Base-by-base conservation (phyloP, 2,888 invertebrate genomes). In the Rhingia rostrata region DNA sequence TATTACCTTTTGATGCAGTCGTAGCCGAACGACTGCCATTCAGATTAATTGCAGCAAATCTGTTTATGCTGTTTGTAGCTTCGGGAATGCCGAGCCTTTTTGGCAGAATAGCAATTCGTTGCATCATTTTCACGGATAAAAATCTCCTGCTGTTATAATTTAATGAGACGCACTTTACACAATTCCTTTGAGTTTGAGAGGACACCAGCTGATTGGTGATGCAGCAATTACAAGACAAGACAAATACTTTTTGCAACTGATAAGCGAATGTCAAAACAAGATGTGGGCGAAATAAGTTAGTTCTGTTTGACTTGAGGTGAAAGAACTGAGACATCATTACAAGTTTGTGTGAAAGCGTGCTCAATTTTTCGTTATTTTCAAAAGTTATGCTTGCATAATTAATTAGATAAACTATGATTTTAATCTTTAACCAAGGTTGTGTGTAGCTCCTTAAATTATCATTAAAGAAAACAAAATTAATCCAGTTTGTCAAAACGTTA, bases 211-310 rank as follows among this genome's bases (percentile, higher is more conserved):
- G 74, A 60, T 75, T 60, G 22, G 12, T 63, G 61, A 56, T 67
- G 72, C 77, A 77, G 7, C 14, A 33, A 22, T 22, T 22, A 22
- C 22, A 22, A 22, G 22, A 22, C 22, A 22, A 22, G 22, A 22
- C 22, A 22, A 22, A 22, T 22, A 22, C 22, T 22, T 22, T 22
- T 22, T 22, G 22, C 22, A 56, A 63, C 45, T 79, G 69, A 75
- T 75, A 70, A 79, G 32, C 58, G 66, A 80, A 84, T 75, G 84
- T 84, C 83, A 84, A 79, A 78, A 79, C 79, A 84, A 84, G 74
- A 53, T 14, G 73, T 83, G 56, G 77, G 72, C 33, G 77, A 51
- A 30, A 32, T 5, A 51, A 33, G 37, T n/a, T 53, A 43, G 63
- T 3, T 74, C 5, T 49, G 81, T 75, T 77, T 33, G 75, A 14